A percentile compares a stretch with the other conserved stretches of the same genome.
These are phyloP conservation scores for Xenopus borealis DNA, from an alignment of 2,113 vertebrate genomes.

Conservation along the genomic window DNA sequence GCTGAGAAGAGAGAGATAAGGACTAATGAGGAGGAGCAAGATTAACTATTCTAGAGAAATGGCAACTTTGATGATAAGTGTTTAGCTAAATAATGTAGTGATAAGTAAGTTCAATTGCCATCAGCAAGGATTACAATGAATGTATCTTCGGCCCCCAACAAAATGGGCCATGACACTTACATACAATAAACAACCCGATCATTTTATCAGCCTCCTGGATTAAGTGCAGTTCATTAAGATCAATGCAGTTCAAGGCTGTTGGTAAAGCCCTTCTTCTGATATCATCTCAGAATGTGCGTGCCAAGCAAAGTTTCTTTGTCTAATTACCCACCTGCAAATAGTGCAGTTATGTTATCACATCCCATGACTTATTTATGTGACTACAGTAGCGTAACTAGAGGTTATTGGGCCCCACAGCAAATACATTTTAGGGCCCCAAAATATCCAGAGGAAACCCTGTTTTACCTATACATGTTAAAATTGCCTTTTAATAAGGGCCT, in stretches of 20 bases:
- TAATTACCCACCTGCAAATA: background rate
- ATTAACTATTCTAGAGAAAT: background rate
- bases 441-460: no score
- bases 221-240: slow-evolving; percentile 1
- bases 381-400: no score
- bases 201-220: background rate
- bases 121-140: background rate
- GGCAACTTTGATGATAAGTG: background rate
- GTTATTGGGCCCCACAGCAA: no score
- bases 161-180: background rate
- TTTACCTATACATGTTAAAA: no score
- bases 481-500: no score
- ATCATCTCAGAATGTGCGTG: background rate
- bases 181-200: background rate
- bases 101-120: background rate
- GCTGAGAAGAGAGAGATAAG: slow-evolving; percentile 19
- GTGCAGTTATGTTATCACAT: background rate
- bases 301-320: background rate
- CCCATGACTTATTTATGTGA: no score
- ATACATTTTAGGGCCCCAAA: no score
- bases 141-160: background rate
- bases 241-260: background rate
- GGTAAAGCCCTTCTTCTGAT: background rate
- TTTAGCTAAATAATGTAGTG: background rate
- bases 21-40: background rate